Conservation (phyloP, 2,888 invertebrate species). For the Cryptocheilus praepositus region DNA sequence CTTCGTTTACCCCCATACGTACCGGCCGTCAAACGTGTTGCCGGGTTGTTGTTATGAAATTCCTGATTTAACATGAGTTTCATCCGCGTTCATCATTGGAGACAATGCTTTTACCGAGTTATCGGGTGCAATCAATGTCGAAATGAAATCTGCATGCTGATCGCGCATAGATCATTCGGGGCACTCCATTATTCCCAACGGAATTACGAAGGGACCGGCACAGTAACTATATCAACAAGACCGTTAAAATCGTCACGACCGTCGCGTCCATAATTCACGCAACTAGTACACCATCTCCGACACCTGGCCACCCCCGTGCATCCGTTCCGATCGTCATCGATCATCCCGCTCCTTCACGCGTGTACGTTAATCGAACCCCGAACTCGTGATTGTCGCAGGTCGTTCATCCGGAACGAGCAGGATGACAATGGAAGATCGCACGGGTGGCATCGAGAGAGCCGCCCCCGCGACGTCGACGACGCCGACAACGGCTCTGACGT, state of each 20-base stretch:
- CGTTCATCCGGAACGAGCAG: conserved; percentile 59
- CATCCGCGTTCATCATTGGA: too few species aligned
- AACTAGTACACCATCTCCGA: neutral
- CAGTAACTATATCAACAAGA: too few species aligned
- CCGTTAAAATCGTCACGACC: neutral
- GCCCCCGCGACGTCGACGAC: conserved; percentile 66
- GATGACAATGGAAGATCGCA: conserved; percentile 75
- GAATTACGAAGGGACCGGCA: too few species aligned
- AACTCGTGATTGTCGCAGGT: conserved; percentile 49
- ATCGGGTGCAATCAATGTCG: too few species aligned
- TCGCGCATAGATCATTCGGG: too few species aligned
- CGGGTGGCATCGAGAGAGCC: conserved; percentile 72
- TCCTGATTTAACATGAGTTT: too few species aligned
- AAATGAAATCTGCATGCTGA: too few species aligned
- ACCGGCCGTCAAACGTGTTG: too few species aligned
- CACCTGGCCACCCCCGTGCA: neutral
- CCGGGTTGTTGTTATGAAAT: too few species aligned
- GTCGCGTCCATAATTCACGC: conserved; percentile 2
- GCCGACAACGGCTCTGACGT: conserved; percentile 51
- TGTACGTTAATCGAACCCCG: neutral
- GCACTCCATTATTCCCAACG: too few species aligned
- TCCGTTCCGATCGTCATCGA: conserved; percentile 2
- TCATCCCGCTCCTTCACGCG: neutral
- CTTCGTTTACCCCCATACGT: neutral
- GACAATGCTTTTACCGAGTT: too few species aligned